Evolutionary conservation across 2,888 invertebrate genomes (phyloP).

Genomic region (Calameuta pallipes): DNA sequence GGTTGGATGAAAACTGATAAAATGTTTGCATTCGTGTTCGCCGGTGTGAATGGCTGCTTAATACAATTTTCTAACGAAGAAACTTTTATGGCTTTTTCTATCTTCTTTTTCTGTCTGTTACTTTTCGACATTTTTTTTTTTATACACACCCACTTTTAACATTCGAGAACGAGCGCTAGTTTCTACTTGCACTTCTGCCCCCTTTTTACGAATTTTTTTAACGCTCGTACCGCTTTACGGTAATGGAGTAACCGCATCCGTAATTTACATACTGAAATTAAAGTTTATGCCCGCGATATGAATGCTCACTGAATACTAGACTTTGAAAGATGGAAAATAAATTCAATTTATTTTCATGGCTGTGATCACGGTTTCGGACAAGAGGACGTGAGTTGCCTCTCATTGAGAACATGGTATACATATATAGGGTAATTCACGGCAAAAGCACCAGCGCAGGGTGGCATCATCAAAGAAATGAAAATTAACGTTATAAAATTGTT

Average conservation of each 20-base stretch:
- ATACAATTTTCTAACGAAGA: not conserved
- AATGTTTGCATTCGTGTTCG: not conserved
- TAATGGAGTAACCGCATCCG: conserved; percentile 21
- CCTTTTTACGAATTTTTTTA: conserved; percentile 19
- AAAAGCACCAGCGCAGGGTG: too few relatives aligned
- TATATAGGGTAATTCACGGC: not conserved
- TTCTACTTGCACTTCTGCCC: not conserved
- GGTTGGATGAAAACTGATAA: not conserved
- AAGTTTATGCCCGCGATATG: conserved; percentile 4
- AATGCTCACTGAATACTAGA: conserved; percentile 10
- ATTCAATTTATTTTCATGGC: not conserved
- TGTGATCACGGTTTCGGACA: not conserved
- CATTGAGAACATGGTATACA: not conserved
- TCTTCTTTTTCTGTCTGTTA: not conserved
- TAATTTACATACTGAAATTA: conserved; percentile 24
- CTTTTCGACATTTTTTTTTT: not conserved
- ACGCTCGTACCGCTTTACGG: conserved; percentile 6
- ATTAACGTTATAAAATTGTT: too few relatives aligned
- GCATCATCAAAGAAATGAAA: too few relatives aligned
- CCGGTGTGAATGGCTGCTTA: not conserved
- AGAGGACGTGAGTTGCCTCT: not conserved
- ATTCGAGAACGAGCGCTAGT: not conserved
- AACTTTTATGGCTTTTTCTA: not conserved
- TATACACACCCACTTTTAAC: not conserved
- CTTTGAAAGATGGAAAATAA: not conserved